Base-by-base conservation (phyloP, 2,888 invertebrate genomes). In the Leptarthrus brevirostris region DNA sequence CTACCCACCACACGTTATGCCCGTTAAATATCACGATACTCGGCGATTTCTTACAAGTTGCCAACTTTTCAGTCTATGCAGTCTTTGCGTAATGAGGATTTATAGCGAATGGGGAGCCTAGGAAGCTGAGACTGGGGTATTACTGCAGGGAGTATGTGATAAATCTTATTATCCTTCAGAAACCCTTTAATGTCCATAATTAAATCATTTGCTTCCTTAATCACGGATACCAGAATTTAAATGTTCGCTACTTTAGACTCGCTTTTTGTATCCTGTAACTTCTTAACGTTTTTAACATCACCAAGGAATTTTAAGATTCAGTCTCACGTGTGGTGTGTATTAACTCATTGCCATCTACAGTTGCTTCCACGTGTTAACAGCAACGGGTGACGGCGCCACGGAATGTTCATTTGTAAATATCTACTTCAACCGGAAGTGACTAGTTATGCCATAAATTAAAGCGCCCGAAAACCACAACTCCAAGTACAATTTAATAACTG, bases 101-200 rank as follows among this genome's bases (percentile, higher is more conserved):
- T 73, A 75, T 73, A 40, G 34, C 61, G 22, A 58, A 36, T 52
- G 47, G 61, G 54, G 53, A 54, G 47, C 12, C 20, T 18, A 52
- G 10, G 16, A n/a, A 18, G 49, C 26, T 34, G 20, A 24, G 14
- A 49, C 12, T 22, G 18, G 20, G 40, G n/a, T 20, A n/a, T 12
- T 30, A 18, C 61, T 40, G 30, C 26, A 30, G 66, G 47, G 26
- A 34, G 47, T 52, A 56, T 64, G 73, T 61, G 56, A 75, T 75
- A 75, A 75, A 75, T 75, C 75, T 56, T 73, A 34, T 70, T 72
- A 74, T 75, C 73, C 75, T 73, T 49, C 44, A 72, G 74, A 44
- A 74, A 74, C 75, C 75, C 75, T 75, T 75, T 75, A 75, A 73
- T 75, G 58, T 53, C 22, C 16, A 24, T 73, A 75, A 75, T 75